A percentile compares a stretch with the other conserved stretches of the same genome.
Conservation (phyloP, 2,113 vertebrate genomes). For the Phalacrocorax brasilianus region DNA sequence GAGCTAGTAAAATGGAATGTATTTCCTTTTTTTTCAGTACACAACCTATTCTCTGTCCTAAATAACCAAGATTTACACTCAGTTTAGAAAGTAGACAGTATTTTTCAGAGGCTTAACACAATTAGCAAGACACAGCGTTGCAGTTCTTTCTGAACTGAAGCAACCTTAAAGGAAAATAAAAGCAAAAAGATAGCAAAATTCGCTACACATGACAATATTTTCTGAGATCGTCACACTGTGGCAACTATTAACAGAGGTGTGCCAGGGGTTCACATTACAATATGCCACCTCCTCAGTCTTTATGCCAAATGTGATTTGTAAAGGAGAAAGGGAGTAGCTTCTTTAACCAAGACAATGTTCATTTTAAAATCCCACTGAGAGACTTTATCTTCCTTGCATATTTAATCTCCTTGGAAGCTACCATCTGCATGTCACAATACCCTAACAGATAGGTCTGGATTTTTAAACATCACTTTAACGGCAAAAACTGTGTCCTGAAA, state of each 20-base stretch:
- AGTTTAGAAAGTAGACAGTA: not conserved
- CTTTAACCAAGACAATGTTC: not conserved
- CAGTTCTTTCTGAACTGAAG: not conserved
- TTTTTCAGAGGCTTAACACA: not conserved
- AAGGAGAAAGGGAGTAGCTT: not conserved
- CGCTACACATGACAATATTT: not conserved
- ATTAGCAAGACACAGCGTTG: not conserved
- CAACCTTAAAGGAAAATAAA: not conserved
- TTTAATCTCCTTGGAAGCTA: constrained; percentile 56
- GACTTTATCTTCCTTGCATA: constrained; percentile 49
- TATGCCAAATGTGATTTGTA: not conserved
- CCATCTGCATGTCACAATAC: not conserved
- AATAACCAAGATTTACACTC: not conserved
- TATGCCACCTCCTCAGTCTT: not conserved
- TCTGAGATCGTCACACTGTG: not conserved
- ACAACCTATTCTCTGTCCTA: not conserved
- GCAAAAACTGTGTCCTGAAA: constrained; percentile 9
- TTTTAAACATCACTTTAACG: not conserved
- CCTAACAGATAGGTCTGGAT: not conserved
- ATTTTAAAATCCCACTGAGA: constrained; percentile 43
- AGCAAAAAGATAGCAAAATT: not conserved
- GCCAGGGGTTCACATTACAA: not conserved
- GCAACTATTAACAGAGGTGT: not conserved
- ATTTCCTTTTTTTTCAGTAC: not conserved
- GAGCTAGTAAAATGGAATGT: not conserved